Base-by-base conservation (phyloP, 2,888 invertebrate species). In the Diadegma fenestrale region DNA sequence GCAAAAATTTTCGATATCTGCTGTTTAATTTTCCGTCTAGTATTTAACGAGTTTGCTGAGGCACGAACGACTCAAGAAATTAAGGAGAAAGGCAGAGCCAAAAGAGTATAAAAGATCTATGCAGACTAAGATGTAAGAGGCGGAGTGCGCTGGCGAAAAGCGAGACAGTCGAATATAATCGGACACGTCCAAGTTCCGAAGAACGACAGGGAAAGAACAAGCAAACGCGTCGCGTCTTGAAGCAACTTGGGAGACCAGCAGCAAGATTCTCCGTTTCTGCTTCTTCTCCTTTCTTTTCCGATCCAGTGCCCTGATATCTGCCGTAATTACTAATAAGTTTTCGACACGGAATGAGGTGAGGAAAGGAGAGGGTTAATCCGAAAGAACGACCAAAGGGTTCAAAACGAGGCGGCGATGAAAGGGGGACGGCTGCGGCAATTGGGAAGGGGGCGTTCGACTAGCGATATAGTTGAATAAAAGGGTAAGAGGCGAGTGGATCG, bases 271-370 rank as follows among this genome's bases (percentile, higher is more conserved):
- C 51, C 78, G 79, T 75, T 80, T 85, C 85, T 78, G 75, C 73
- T 80, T 68, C 51, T 69, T 78, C 82, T 83, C 80, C 45, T 78
- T 69, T 77, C 66, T 69, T 75, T 82, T 80, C 73, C 91, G 91
- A 93, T 93, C 88, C 89, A 84, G 88, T 89, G 87, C 89, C 89
- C 90, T 92, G 93, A 93, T 93, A 92, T 93, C 91, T 89, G 89
- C 89, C 92, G 93, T 94, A 94, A 94, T 94, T 94, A 93, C 93
- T 94, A 94, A 94, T 94, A 94, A 94, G 93, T 94, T 94, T 94
- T 94, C 94, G 92, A 93, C 94, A 91, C 94, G 92, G 93, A 94
- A 93, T 93, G 93, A 94, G 94, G 94, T 93, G 94, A 93, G 92
- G 94, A 94, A 93, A 94, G 92, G 86, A 90, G 93, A 92, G 92